Evolutionary conservation across 2,797 vertebrate species (phyloP), one percentile per base, ranked within the genome.

Genomic region (Lycodopsis pacificus): DNA sequence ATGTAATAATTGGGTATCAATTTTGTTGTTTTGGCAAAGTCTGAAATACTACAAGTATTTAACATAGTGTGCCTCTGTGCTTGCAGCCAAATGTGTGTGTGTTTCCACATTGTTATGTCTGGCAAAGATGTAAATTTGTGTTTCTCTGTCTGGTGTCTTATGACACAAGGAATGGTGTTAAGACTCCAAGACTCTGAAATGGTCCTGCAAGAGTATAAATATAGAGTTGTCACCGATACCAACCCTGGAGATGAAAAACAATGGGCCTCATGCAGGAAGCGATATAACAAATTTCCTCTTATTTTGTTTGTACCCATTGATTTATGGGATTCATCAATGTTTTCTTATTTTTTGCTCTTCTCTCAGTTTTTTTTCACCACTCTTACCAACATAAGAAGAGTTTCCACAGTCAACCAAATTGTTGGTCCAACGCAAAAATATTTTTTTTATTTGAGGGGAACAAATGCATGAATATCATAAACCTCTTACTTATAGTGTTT

Each of bases 141-240:
- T 76, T 79, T 75, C 76, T 65, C 27, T n/a, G 78, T 53, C 4
- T 27, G 25, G 78, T 70, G 65, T 88, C 84, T 53, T 64, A 68
- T 88, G 78, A 85, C 73, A 76, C 14, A 20, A 77, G 67, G 86
- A 89, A 91, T 89, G 84, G 84, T 81, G 86, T 72, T 82, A 87
- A 90, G 67, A 88, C 65, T 57, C 56, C 19, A 44, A 73, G 66
- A 73, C 66, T 72, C n/a, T 68, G 64, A 82, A 80, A 56, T 46
- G 49, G 25, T 71, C 36, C 27, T 13, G 59, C 69, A 66, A 38
- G 49, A 68, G 70, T 71, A 42, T 92, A 88, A 76, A 91, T 87
- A 87, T 90, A 92, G 89, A 90, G 80, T 20, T 69, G 84, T 75
- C 68, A 73, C 61, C 78, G 59, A 65, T 81, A 59, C 78, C 20